Conservation (phyloP, 2,113 vertebrate genomes). For the Atlantisia rogersi region DNA sequence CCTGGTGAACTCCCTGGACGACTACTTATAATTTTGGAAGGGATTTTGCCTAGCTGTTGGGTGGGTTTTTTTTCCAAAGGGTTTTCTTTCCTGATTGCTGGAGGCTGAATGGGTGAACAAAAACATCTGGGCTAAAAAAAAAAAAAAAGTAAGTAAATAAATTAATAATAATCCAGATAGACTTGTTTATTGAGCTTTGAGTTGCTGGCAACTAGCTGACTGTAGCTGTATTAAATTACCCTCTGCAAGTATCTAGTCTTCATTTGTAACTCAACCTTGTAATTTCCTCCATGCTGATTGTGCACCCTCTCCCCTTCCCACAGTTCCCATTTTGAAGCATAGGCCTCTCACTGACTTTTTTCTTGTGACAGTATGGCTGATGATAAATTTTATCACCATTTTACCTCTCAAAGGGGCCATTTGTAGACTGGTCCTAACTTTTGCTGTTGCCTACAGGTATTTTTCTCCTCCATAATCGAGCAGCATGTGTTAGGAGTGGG, state of each 20-base stretch:
- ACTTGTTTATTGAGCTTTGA: conserved; percentile 10
- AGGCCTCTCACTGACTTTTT: background rate
- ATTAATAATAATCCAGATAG: background rate
- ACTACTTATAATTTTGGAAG: background rate
- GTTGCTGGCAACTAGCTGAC: background rate
- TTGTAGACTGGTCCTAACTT: background rate
- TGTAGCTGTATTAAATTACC: background rate
- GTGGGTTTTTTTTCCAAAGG: background rate
- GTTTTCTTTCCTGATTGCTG: background rate
- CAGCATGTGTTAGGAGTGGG: background rate
- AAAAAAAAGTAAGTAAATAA: background rate
- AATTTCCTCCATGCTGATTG: background rate
- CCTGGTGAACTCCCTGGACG: background rate
- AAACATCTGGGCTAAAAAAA: background rate
- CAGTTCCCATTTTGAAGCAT: background rate
- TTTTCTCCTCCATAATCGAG: background rate
- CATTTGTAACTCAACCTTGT: background rate
- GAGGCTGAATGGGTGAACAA: background rate
- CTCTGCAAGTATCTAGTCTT: background rate
- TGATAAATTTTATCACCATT: background rate
- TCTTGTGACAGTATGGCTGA: background rate
- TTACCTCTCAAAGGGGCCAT: background rate
- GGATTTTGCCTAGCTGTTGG: background rate
- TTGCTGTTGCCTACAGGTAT: background rate
- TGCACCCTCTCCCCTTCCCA: background rate